Evolutionary conservation across 2,113 vertebrate genomes (phyloP), one percentile per base, ranked within the genome.

Genomic region (Oncorhynchus nerka): DNA sequence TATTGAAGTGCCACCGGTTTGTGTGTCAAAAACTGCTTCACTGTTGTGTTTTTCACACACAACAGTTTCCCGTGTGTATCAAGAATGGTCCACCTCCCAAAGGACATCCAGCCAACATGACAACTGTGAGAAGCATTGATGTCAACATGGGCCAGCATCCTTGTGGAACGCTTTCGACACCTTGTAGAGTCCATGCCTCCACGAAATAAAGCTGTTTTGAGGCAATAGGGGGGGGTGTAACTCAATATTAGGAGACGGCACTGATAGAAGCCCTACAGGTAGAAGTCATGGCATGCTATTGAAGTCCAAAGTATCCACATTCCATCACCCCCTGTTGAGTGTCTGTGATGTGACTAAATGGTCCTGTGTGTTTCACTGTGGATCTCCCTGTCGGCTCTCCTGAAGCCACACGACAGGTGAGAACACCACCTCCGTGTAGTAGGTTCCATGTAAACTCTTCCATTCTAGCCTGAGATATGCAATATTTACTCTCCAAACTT

Each of bases 341-440:
- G n/a, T 65, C 1, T 65, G n/a, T 20, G 13, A 28, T 45, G 12
- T 30, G 30, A 39, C 13, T 64, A 49, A 39, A 61, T 24, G 19
- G 4, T 30, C 19, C 22, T 48, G 20, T 45, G 39, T n/a, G 11
- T 51, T 15, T 30, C 26, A 22, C 51, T 22, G 26, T 59, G 45
- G 34, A 11, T 48, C 19, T 4, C 15, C 34, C 16, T 11, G 62
- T 59, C 73, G 1, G 91, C 88, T 51, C 91, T 0, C 55, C 4
- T 1, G 8, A 68, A 67, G 30, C 81, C 2, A 74, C 9, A 13
- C 70, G 19, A 73, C 55, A 49, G 86, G 93, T 93, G 74, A 85
- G 86, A 7, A 13, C 12, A 39, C 24, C 67, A 24, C 59, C n/a
- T 62, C 19, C 8, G 7, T 62, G 19, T 62, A 62, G 59, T 62